These are phyloP conservation scores for Oryzias melastigma DNA, from an alignment of 2,113 vertebrate genomes.

Conservation along the genomic window DNA sequence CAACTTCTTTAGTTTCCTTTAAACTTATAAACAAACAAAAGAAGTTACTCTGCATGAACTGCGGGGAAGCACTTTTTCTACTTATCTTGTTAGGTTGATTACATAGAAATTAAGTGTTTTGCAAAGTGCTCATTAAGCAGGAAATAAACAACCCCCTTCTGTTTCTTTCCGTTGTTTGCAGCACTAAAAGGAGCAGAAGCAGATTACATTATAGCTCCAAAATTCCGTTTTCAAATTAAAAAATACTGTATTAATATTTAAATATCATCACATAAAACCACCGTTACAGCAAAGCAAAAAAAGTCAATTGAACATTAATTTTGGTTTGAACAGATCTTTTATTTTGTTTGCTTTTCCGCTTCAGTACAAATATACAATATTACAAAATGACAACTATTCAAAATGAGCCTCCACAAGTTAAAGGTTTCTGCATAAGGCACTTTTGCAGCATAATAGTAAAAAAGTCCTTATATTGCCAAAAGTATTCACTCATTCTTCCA, in stretches of 20 bases:
- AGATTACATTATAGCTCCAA: conserved; percentile 1
- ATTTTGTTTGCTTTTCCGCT: conserved; percentile 17
- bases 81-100: conserved; percentile 65
- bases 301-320: not conserved
- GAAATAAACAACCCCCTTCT: conserved; percentile 48
- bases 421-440: conserved; percentile 11
- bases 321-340: not conserved
- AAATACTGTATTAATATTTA: not conserved
- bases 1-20: conserved; percentile 41
- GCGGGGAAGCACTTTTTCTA: conserved; percentile 34
- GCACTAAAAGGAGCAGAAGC: not conserved
- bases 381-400: conserved; percentile 15
- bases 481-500: too few relatives aligned
- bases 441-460: not conserved
- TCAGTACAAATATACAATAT: conserved; percentile 39
- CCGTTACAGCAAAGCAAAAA: not conserved
- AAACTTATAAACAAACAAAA: conserved; percentile 35
- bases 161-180: conserved; percentile 24
- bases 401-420: too few relatives aligned
- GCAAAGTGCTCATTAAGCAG: conserved; percentile 56
- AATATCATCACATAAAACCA: not conserved
- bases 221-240: conserved; percentile 4
- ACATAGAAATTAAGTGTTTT: conserved; percentile 51
- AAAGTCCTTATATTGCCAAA: too few relatives aligned
- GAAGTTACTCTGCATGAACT: conserved; percentile 30